phyloP scores from a whole-genome alignment of 2,888 invertebrate genomes.

The Diplazon laetatorius region DNA sequence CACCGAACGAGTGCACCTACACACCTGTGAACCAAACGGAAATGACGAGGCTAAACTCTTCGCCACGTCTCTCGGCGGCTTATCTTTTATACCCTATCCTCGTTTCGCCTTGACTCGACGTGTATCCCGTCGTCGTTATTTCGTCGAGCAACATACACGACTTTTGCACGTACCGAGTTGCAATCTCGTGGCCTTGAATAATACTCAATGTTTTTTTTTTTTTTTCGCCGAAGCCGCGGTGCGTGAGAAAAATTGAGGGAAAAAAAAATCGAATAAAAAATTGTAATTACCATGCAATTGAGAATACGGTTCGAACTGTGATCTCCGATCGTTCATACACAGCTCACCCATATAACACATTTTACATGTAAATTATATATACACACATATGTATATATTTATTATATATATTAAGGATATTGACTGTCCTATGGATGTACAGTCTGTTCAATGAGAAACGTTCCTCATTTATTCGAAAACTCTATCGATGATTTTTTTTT shows the following conservation, averaged over 20 bases:
- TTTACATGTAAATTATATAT: no score
- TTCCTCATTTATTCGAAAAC: no score
- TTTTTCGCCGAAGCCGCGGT: slow-evolving; percentile 76
- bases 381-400: no score
- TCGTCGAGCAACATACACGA: neutral
- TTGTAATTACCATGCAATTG: slow-evolving; percentile 76
- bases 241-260: slow-evolving; percentile 76
- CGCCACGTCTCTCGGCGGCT: slow-evolving; percentile 69
- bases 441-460: no score
- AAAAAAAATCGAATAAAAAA: slow-evolving; percentile 66
- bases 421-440: no score
- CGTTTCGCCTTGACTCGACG: slow-evolving; percentile 47
- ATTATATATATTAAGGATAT: no score
- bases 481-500: no score
- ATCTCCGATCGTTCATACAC: slow-evolving; percentile 36
- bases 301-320: slow-evolving; percentile 46
- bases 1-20: no score
- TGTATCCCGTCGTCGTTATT: slow-evolving; percentile 13
- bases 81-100: slow-evolving; percentile 52
- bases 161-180: slow-evolving; percentile 17
- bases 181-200: slow-evolving; percentile 74
- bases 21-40: slow-evolving; percentile 71
- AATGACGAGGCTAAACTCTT: slow-evolving; percentile 72
- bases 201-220: slow-evolving; percentile 80
- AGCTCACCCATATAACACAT: no score